A percentile compares a stretch with the other conserved stretches of the same genome.
Evolutionary conservation across 2,113 vertebrate species (phyloP).

Genomic region (Struthio camelus): DNA sequence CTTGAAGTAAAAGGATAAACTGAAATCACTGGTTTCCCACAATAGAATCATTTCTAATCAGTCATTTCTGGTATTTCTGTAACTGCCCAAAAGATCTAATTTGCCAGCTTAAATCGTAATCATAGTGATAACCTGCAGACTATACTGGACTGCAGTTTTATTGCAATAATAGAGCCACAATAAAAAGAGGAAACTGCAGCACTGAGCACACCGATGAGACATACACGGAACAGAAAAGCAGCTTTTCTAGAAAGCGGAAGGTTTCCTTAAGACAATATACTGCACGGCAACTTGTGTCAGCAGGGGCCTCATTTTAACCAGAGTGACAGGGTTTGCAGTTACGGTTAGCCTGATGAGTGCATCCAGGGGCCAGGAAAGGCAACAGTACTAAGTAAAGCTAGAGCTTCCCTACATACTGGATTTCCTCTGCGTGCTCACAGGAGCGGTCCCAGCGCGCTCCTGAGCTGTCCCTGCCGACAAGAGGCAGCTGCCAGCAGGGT

Average conservation of each 20-base stretch:
- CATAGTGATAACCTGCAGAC: background rate
- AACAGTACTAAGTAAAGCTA: background rate
- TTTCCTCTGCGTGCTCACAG: background rate
- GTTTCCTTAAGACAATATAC: background rate
- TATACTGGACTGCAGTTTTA: background rate
- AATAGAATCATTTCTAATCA: background rate
- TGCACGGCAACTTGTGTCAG: background rate
- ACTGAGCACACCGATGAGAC: background rate
- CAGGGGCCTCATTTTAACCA: background rate
- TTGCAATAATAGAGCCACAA: background rate
- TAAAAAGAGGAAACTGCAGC: background rate
- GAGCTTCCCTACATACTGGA: background rate
- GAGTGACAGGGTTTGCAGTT: background rate
- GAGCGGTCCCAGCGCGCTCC: rapidly evolving
- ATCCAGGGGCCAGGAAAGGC: background rate
- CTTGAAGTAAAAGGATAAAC: background rate
- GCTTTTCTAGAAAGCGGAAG: background rate
- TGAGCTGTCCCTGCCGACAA: background rate
- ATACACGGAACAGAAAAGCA: background rate
- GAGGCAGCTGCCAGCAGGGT: background rate
- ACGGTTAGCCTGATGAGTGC: background rate
- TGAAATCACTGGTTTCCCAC: background rate
- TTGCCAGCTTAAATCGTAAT: background rate
- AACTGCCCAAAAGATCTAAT: background rate
- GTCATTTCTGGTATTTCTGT: background rate